Percentiles rank a stretch among this genome's conserved stretches.
These are phyloP conservation scores for Ciconia stormi DNA, from an alignment of 2,113 vertebrate species.

Conservation along the genomic window DNA sequence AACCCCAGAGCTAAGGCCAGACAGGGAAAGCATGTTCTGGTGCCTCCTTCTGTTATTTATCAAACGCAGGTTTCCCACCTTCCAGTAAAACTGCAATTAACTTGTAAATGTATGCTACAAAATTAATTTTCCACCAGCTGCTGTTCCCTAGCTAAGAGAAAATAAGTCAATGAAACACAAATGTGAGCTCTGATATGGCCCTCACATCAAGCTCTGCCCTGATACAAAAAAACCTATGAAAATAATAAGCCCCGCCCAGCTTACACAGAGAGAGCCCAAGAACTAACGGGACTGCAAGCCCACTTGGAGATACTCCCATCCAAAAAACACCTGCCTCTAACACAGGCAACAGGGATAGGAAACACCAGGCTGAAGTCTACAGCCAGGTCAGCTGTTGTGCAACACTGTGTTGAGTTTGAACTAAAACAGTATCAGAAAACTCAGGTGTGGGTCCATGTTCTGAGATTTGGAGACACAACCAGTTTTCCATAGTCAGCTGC, in stretches of 20 bases:
- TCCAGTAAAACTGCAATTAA: constrained; percentile 16
- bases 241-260: background rate
- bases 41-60: background rate
- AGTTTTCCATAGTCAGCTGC: background rate
- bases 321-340: background rate
- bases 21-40: background rate
- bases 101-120: background rate
- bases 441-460: fast-evolving
- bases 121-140: constrained; percentile 20
- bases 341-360: background rate
- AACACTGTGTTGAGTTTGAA: background rate
- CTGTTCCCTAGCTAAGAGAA: background rate
- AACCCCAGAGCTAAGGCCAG: background rate
- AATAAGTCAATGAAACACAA: background rate
- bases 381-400: background rate
- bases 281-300: background rate
- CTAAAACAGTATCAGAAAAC: background rate
- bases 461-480: background rate
- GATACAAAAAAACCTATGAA: background rate
- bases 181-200: fast-evolving
- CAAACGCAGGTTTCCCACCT: background rate
- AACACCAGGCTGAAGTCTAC: background rate
- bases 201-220: background rate
- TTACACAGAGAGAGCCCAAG: background rate
- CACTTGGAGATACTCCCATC: background rate